A percentile compares a stretch with the other conserved stretches of the same genome.
Evolutionary conservation across 2,888 invertebrate species (phyloP).

Genomic region (Ennomos fuscantarius): DNA sequence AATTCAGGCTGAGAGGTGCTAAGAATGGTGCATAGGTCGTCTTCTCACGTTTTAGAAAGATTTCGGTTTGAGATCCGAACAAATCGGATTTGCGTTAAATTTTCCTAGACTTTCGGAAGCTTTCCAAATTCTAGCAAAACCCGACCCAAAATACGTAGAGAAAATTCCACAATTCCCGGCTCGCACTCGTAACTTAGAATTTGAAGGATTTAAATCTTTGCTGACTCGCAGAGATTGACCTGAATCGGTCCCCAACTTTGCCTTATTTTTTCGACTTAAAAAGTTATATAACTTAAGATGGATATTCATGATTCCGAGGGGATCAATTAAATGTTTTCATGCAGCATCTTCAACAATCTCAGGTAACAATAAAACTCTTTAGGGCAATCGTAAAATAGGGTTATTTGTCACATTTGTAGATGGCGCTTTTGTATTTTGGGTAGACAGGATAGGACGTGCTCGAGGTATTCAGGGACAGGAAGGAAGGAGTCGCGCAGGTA

Average conservation of each 20-base stretch:
- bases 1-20: slow-evolving; percentile 33
- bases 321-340: slow-evolving; percentile 18
- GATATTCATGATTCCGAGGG: slow-evolving; percentile 24
- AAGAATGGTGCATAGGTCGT: slow-evolving; percentile 56
- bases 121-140: slow-evolving; percentile 62
- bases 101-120: slow-evolving; percentile 76
- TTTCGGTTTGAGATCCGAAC: slow-evolving; percentile 62
- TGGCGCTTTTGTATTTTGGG: slow-evolving; percentile 45
- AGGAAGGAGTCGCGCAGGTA: slow-evolving; percentile 68
- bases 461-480: slow-evolving; percentile 57
- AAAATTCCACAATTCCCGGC: slow-evolving; percentile 62
- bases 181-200: slow-evolving; percentile 62
- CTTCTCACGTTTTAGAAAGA: slow-evolving; percentile 57
- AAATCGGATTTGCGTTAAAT: slow-evolving; percentile 83
- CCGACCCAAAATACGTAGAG: slow-evolving; percentile 64
- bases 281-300: slow-evolving; percentile 21
- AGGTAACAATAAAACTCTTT: slow-evolving; percentile 39
- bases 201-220: slow-evolving; percentile 69
- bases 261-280: slow-evolving; percentile 34
- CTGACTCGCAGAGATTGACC: slow-evolving; percentile 61
- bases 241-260: slow-evolving; percentile 50
- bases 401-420: slow-evolving; percentile 44
- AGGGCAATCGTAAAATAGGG: slow-evolving; percentile 40
- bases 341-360: slow-evolving; percentile 17
- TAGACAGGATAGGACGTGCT: slow-evolving; percentile 45